phyloP scores from a whole-genome alignment of 2,888 invertebrate genomes.

The Molorchus minor region DNA sequence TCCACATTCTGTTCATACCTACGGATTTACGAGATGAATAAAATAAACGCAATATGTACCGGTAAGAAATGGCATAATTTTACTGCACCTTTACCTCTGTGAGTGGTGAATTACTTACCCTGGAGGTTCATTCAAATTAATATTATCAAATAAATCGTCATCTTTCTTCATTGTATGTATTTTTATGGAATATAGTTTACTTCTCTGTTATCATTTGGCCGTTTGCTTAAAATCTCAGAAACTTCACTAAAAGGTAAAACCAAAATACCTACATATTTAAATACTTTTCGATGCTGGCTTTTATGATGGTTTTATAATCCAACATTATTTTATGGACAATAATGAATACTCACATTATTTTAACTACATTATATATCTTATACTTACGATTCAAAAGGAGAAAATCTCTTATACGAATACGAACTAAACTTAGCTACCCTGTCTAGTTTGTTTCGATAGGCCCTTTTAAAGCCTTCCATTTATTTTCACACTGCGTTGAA shows the following conservation, averaged over 20 bases:
- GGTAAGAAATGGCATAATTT: not conserved
- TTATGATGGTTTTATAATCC: no score
- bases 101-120: slow-evolving; percentile 34
- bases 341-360: no score
- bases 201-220: slow-evolving; percentile 34
- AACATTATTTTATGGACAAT: no score
- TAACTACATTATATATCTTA: no score
- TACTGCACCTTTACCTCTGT: no score
- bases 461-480: slow-evolving; percentile 41
- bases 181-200: slow-evolving; percentile 16
- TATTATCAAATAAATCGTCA: slow-evolving; percentile 22
- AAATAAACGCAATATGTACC: no score
- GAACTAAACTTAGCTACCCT: slow-evolving; percentile 30
- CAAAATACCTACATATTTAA: not conserved
- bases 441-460: slow-evolving; percentile 33
- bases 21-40: no score
- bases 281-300: no score
- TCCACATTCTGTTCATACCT: no score
- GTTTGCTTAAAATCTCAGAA: slow-evolving; percentile 36
- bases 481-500: slow-evolving; percentile 36
- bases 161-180: slow-evolving; percentile 17
- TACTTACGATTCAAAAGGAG: slow-evolving; percentile 40
- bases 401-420: slow-evolving; percentile 27
- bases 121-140: slow-evolving; percentile 36
- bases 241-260: slow-evolving; percentile 36